Evolutionary conservation across 2,888 invertebrate genomes (phyloP), one percentile per base, ranked within the genome.

Genomic region (Campoletis raptor): DNA sequence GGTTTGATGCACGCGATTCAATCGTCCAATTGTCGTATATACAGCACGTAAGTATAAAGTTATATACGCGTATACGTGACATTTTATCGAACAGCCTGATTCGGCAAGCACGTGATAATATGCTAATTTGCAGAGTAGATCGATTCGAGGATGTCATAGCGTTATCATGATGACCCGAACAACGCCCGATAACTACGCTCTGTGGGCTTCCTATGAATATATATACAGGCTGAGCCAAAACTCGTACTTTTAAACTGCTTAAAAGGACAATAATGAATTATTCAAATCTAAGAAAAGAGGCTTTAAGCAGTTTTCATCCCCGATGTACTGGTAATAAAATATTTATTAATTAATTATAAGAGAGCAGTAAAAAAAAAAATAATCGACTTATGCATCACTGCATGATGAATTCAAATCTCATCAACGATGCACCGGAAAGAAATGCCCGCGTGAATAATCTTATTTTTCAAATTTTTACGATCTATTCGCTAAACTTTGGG

Each of bases 41-140:
- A 37, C 15, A 52, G 67, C 9, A 45, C 52, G 21, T 57, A 70
- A 48, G 30, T 57, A 76, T 57, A 57, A 64, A 79, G 54, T 64
- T 70, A 70, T 69, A 73, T 74, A 73, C 52, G 57, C 66, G 57
- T 86, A 88, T 86, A 85, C 81, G 88, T 89, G 87, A 89, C 86
- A 87, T 91, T 90, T 90, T 91, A 90, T 90, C 89, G 84, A 82
- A 70, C 42, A 57, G 61, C 57, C 79, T 76, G 79, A 85, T 89
- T 90, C 86, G 64, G 86, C 86, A 84, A 82, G 85, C 83, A 85
- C 88, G 89, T 90, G 91, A 90, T 91, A 90, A 91, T 91, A 91
- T 91, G 91, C 90, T 91, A 90, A 91, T 91, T 90, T 88, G 87
- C 88, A 30, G 87, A 70, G 87, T 89, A 89, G 90, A 90, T 91